Percentiles rank a stretch among this genome's conserved stretches.
phyloP scores from a whole-genome alignment of 2,113 vertebrate genomes.

The Helogale parvula region DNA sequence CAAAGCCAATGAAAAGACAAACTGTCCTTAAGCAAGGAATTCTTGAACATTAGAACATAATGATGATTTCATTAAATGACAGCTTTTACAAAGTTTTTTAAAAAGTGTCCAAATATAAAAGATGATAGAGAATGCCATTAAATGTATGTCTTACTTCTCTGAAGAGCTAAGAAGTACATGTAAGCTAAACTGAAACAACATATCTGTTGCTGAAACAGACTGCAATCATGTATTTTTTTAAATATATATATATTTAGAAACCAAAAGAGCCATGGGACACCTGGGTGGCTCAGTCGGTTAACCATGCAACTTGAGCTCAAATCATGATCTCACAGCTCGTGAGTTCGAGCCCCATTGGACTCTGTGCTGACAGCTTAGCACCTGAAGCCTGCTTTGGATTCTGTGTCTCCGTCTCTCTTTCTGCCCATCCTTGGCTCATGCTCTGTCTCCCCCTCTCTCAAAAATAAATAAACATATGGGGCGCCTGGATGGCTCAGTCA shows the following conservation, averaged over 20 bases:
- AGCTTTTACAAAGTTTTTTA: neutral
- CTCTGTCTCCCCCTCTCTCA: neutral
- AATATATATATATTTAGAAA: neutral
- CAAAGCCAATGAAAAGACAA: conserved; percentile 31
- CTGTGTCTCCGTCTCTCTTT: neutral
- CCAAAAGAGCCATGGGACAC: neutral
- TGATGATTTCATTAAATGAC: conserved; percentile 52
- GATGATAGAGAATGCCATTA: conserved; percentile 12
- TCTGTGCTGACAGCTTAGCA: neutral
- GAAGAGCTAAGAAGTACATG: conserved; percentile 37
- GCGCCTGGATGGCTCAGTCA: neutral
- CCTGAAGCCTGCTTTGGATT: neutral
- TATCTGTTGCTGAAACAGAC: conserved; percentile 6
- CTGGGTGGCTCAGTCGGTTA: neutral
- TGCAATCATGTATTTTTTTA: neutral
- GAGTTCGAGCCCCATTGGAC: neutral
- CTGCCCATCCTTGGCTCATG: neutral
- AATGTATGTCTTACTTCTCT: conserved; percentile 16
- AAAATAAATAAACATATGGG: neutral
- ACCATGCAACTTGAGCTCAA: neutral
- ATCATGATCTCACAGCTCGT: neutral
- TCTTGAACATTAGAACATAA: conserved; percentile 2
- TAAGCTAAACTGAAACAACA: neutral
- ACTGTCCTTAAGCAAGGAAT: neutral
- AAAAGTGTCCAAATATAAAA: conserved; percentile 12